Evolutionary conservation across 2,113 vertebrate genomes (phyloP).

Genomic region (Craseonycteris thonglongyai): DNA sequence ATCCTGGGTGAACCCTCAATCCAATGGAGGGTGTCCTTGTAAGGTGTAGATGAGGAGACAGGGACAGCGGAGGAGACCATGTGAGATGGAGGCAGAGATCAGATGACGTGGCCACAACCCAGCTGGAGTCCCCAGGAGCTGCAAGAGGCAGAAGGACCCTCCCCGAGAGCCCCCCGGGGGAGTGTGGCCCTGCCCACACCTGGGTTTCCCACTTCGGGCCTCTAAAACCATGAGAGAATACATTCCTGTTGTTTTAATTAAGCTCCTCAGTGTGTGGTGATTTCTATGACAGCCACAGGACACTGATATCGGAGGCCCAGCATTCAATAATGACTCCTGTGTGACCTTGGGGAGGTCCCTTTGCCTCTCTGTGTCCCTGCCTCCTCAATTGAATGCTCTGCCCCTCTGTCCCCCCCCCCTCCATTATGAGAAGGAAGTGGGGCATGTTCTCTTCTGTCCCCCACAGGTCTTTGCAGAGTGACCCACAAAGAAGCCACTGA

Average conservation of each 20-base stretch:
- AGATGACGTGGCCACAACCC: accelerated
- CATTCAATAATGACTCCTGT: accelerated
- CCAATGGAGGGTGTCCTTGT: accelerated
- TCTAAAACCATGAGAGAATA: accelerated
- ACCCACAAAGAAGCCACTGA: accelerated
- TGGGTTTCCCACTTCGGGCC: neutral
- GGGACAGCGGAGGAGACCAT: accelerated
- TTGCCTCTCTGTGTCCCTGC: neutral
- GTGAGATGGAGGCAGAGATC: neutral
- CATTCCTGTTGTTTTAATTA: accelerated
- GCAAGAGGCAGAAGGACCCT: accelerated
- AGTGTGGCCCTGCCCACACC: neutral
- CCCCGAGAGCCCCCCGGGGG: neutral
- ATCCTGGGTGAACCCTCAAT: accelerated
- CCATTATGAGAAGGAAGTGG: accelerated
- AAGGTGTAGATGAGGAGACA: accelerated
- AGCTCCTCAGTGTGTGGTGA: accelerated
- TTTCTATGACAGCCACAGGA: neutral
- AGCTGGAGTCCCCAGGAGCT: accelerated
- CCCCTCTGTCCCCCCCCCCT: too few relatives aligned
- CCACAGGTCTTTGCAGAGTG: accelerated
- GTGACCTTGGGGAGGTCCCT: neutral
- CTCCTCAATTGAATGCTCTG: neutral
- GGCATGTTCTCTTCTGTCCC: accelerated
- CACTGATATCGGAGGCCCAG: accelerated